Base-by-base conservation (phyloP, 2,888 invertebrate genomes). In the Drosophila longiperda region DNA sequence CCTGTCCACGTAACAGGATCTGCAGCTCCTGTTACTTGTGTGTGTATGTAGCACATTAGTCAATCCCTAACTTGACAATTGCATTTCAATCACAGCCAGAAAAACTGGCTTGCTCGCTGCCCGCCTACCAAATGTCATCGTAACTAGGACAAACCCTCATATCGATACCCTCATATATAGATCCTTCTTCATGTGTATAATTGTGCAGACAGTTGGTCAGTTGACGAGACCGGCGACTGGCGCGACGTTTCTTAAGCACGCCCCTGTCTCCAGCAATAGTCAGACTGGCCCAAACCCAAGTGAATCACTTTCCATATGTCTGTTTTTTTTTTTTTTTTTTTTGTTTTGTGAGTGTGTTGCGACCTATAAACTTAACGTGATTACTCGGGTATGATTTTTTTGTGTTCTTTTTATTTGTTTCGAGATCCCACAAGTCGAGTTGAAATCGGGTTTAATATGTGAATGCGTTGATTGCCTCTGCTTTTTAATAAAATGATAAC, bases 401-500 rank as follows among this genome's bases (percentile, higher is more conserved):
- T 23, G 45, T 45, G 45, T 45, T 45, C 45, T 45, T 58, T 70
- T 48, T 48, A 74, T 73, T 75, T 78, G 72, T 78, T 75, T 66
- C 65, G 62, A 80, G 89, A 87, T 86, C 89, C 85, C 86, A 87
- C 89, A 87, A 82, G 88, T 78, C 66, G 86, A 57, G 61, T 55
- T 42, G 64, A 52, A 77, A 78, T 75, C 73, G 70, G 71, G 61
- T 77, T 90, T 89, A 90, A 89, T 90, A 89, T 89, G 89, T 90
- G 91, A 91, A 91, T 91, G 91, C 91, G 88, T 90, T 91, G 91
- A 91, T 91, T 91, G 88, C 88, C 89, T 91, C 80, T 78, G 84
- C 83, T 89, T 90, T 90, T 87, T 90, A 91, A 91, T 91, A 90
- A 91, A 91, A 91, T 91, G 91, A 91, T 91, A 91, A 91, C 91